These are phyloP conservation scores for Rhagologus leucostigma DNA, from an alignment of 2,113 vertebrate species.

Conservation along the genomic window DNA sequence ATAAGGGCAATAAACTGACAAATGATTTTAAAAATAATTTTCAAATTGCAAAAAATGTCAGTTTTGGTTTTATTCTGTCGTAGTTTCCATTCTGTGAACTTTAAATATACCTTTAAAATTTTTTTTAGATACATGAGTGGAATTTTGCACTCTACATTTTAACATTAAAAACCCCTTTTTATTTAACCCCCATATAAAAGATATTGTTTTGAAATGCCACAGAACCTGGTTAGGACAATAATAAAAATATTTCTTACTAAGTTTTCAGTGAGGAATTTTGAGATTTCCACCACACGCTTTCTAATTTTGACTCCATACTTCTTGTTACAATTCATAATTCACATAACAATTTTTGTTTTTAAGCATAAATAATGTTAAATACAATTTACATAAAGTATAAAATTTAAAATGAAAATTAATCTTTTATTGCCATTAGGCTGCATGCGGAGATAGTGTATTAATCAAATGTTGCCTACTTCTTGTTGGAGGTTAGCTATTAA, in stretches of 20 bases:
- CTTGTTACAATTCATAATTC: not conserved
- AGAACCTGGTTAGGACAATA: not conserved
- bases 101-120: not conserved
- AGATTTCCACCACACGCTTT: not conserved
- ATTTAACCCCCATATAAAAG: not conserved
- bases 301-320: not conserved
- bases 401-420: not conserved
- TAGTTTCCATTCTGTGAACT: not conserved
- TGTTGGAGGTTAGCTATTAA: not conserved
- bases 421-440: not conserved
- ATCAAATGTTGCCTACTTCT: not conserved
- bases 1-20: not conserved
- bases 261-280: not conserved
- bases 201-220: not conserved
- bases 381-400: not conserved
- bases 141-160: not conserved
- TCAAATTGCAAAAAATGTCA: not conserved
- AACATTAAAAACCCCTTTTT: rapidly evolving
- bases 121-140: not conserved
- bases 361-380: not conserved
- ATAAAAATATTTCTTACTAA: not conserved
- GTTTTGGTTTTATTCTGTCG: not conserved
- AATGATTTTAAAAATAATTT: not conserved
- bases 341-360: not conserved
- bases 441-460: not conserved